A percentile compares a stretch with the other conserved stretches of the same genome.
phyloP scores from a whole-genome alignment of 2,797 vertebrate genomes.

The Ctenochaetus hawaiiensis region DNA sequence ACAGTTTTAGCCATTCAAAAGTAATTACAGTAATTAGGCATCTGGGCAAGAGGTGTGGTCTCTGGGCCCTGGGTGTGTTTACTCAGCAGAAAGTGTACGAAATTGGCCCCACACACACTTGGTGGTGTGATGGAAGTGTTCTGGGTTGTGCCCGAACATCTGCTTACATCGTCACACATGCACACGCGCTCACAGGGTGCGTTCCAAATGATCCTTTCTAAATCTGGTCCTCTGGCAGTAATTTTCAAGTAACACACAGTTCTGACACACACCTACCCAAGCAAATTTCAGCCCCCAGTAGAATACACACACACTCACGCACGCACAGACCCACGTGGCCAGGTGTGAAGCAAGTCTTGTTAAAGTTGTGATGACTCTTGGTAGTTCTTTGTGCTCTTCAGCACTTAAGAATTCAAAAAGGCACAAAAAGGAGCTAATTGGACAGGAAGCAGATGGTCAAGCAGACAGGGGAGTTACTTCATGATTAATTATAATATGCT shows the following conservation, averaged over 20 bases:
- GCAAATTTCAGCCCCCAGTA: constrained; percentile 59
- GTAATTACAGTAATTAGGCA: constrained; percentile 74
- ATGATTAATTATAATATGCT: constrained; percentile 71
- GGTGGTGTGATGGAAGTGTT: constrained; percentile 55
- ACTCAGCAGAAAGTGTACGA: constrained; percentile 71
- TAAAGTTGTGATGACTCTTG: constrained; percentile 73
- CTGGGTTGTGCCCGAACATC: constrained; percentile 65
- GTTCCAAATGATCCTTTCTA: constrained; percentile 54
- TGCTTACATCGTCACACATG: constrained; percentile 57
- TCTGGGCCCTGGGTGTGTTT: constrained; percentile 68
- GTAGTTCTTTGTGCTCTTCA: constrained; percentile 66
- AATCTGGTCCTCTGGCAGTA: constrained; percentile 58
- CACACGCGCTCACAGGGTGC: not conserved
- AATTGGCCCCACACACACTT: constrained; percentile 56
- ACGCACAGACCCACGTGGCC: constrained; percentile 39
- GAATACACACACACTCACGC: constrained; percentile 34
- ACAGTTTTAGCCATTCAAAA: constrained; percentile 64
- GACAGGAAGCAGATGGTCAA: constrained; percentile 76
- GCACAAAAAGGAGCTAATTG: constrained; percentile 71
- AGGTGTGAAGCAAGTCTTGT: constrained; percentile 63
- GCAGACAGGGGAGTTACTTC: constrained; percentile 60
- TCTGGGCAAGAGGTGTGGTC: constrained; percentile 67
- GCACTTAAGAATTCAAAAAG: constrained; percentile 64
- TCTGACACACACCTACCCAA: constrained; percentile 56
- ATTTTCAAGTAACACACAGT: constrained; percentile 57